Base-by-base conservation (phyloP, 2,888 invertebrate genomes). In the Heliconius charithonia region DNA sequence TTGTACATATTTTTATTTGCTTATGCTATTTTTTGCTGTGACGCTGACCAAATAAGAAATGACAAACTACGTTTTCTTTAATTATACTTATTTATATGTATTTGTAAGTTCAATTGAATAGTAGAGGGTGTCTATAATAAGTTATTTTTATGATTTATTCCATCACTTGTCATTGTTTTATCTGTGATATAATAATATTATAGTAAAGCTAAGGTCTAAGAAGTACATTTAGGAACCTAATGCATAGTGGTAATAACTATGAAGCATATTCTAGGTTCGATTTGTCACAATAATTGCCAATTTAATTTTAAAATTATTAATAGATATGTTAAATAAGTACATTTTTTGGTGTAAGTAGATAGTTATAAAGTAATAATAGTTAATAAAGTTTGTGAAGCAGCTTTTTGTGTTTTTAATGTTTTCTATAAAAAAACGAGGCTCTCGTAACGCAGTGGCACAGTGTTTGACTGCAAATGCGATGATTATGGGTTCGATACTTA, bases 131-230 rank as follows among this genome's bases (percentile, higher is more conserved):
- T 51, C 19, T 67, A n/a, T 3, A 13, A n/a, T 67, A 67, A 69
- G 41, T 9, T 25, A 25, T 41, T 0, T 16, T 69, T 69, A 69
- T 16, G 25, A 1, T 45, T 45, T 41, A 69, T 69, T 45, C 67
- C 69, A 69, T 69, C 41, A 69, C 25, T 69, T 69, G 41, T 69
- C 69, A 32, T 66, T 66, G 7, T 69, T 67, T 45, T 69, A 69
- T 69, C 69, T 69, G 69, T 69, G 69, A 69, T 69, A 69, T 69
- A 13, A 25, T 41, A 69, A n/a, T 37, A 25, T 4, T 63, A 63
- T 63, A 6, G 13, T 6, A 45, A 22, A 6, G n/a, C n/a, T 67
- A 41, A 45, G n/a, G n/a, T 59, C 59, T n/a, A n/a, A 59, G 69
- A 45, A 69, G 41, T 45, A 69, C 69, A 69, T 27, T 62, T 62